Conservation (phyloP, 2,888 invertebrate species). For the Pyrgus malvae region DNA sequence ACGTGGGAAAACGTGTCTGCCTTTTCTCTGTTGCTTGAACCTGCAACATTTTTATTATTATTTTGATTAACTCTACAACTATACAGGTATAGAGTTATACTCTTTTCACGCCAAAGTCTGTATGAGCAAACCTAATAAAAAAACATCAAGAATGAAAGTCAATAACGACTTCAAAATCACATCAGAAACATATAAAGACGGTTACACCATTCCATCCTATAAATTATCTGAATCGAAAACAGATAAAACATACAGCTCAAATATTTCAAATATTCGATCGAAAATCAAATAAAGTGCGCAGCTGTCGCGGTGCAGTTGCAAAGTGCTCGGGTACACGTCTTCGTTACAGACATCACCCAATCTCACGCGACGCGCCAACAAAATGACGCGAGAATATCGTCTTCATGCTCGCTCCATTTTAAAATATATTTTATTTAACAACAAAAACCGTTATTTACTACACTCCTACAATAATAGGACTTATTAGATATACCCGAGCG, state of each 20-base stretch:
- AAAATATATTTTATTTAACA: too few species aligned
- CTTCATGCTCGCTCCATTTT: background rate
- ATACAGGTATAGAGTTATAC: too few species aligned
- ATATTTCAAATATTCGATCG: constrained; percentile 56
- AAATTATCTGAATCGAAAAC: constrained; percentile 3
- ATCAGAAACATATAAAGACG: background rate
- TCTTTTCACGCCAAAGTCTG: too few species aligned
- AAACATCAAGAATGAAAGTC: background rate
- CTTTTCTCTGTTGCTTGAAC: too few species aligned
- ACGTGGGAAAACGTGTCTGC: too few species aligned
- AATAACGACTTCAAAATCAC: constrained; percentile 5
- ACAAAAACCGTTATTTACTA: too few species aligned
- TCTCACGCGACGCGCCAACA: constrained; percentile 45
- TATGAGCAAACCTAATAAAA: too few species aligned
- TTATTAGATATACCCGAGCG: background rate
- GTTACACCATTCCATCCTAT: background rate
- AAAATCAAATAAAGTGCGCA: constrained; percentile 72
- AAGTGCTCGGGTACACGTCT: constrained; percentile 55
- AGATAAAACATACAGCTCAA: constrained; percentile 53
- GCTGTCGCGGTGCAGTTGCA: constrained; percentile 65
- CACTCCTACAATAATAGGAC: background rate
- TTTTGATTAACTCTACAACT: too few species aligned
- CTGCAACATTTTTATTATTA: too few species aligned
- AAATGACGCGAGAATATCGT: constrained; percentile 40
- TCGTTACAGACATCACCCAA: constrained; percentile 51